Percentiles rank a stretch among this genome's conserved stretches.
These are phyloP conservation scores for Crotalus tigris DNA, from an alignment of 2,113 vertebrate genomes.

Conservation along the genomic window DNA sequence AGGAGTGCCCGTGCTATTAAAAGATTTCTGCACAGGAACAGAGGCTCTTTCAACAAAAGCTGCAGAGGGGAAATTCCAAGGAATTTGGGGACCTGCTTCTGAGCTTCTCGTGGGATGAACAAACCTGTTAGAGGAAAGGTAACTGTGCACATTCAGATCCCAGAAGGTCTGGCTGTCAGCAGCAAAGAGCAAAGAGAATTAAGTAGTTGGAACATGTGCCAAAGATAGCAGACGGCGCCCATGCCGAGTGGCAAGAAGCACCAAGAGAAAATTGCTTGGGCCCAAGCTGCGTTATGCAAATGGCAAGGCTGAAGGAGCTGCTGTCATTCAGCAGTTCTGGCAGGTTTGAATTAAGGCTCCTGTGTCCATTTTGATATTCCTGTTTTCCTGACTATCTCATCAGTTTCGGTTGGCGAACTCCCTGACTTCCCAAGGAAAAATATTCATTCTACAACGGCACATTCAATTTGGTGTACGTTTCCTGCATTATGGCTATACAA, in stretches of 20 bases:
- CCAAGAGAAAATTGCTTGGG: not conserved
- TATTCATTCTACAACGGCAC: not conserved
- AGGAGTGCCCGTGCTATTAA: no score
- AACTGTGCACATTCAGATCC: not conserved
- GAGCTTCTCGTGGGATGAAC: not conserved
- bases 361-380: not conserved
- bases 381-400: not conserved
- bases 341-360: not conserved
- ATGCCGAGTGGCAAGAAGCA: not conserved
- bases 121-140: not conserved
- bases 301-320: not conserved
- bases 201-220: not conserved
- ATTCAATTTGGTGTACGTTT: not conserved
- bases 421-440: not conserved
- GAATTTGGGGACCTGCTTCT: not conserved
- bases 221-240: not conserved
- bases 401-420: not conserved
- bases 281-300: not conserved
- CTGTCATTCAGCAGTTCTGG: not conserved
- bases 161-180: not conserved
- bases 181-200: not conserved
- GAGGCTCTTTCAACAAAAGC: not conserved
- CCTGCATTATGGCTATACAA: not conserved
- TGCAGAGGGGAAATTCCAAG: not conserved
- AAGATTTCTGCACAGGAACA: not conserved